A percentile compares a stretch with the other conserved stretches of the same genome.
These are phyloP conservation scores for Myrmecophaga tridactyla DNA, from an alignment of 2,113 vertebrate genomes.

Conservation along the genomic window DNA sequence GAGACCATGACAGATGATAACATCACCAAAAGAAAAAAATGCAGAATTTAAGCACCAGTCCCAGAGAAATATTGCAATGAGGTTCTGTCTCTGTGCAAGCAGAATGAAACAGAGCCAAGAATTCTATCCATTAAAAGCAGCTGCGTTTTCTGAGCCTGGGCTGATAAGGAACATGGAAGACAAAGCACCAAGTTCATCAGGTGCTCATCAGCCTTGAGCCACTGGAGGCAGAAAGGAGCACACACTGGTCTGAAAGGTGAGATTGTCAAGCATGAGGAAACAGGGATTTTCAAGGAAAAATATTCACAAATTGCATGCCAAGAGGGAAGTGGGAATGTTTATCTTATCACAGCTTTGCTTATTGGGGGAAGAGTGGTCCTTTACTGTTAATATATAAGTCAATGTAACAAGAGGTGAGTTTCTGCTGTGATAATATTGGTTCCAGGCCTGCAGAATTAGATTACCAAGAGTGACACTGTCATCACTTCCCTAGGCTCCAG, in stretches of 20 bases:
- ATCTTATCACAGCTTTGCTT: slow-evolving; percentile 33
- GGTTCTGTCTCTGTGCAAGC: not conserved
- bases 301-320: slow-evolving; percentile 57
- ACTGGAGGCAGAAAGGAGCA: not conserved
- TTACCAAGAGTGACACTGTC: slow-evolving; percentile 45
- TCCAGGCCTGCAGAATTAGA: slow-evolving; percentile 59
- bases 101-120: not conserved
- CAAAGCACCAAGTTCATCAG: not conserved
- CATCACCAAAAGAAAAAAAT: not conserved
- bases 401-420: not conserved
- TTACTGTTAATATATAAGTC: slow-evolving; percentile 68
- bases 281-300: slow-evolving; percentile 71
- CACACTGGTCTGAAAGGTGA: slow-evolving; percentile 60
- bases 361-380: not conserved
- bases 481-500: slow-evolving; percentile 47
- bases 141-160: not conserved
- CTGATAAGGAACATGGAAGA: slow-evolving; percentile 42
- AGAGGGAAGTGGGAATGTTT: slow-evolving; percentile 38
- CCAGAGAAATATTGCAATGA: not conserved
- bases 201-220: slow-evolving; percentile 67
- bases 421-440: slow-evolving; percentile 19
- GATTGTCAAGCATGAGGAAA: slow-evolving; percentile 72
- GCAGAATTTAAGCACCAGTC: not conserved
- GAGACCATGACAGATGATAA: not conserved
- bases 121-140: not conserved